Evolutionary conservation across 2,888 invertebrate species (phyloP).

Genomic region (Eilema griseolum): DNA sequence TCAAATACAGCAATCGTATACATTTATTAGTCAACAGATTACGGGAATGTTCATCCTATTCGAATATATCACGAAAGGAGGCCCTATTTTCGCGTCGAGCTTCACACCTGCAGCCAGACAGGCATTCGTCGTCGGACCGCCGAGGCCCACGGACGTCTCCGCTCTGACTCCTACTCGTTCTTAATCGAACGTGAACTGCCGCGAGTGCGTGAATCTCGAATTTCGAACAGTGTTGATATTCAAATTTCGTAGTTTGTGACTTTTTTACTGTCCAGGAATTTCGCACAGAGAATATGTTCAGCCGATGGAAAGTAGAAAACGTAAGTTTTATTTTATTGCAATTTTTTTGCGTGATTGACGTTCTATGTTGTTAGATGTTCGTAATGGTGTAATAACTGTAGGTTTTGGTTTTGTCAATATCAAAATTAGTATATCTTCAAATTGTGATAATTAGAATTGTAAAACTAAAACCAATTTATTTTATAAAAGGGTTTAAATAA

Average conservation of each 20-base stretch:
- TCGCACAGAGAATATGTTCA: constrained; percentile 44
- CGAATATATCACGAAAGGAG: constrained; percentile 37
- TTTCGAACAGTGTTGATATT: constrained; percentile 68
- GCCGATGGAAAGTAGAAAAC: constrained; percentile 68
- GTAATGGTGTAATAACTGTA: not conserved
- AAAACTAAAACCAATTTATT: not conserved
- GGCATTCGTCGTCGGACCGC: constrained; percentile 71
- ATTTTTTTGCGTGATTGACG: constrained; percentile 44
- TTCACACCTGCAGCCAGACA: constrained; percentile 57
- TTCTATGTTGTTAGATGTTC: not conserved
- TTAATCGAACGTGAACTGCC: constrained; percentile 44
- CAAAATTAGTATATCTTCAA: not conserved
- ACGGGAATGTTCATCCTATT: constrained; percentile 30
- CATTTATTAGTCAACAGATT: constrained; percentile 20
- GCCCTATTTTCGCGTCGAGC: constrained; percentile 45
- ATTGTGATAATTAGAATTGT: not conserved
- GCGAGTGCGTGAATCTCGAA: constrained; percentile 66
- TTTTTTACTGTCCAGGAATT: constrained; percentile 65
- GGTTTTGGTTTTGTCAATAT: not conserved
- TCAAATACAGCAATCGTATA: constrained; percentile 1
- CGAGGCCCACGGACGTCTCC: constrained; percentile 59
- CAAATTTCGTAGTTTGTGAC: constrained; percentile 73
- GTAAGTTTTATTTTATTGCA: constrained; percentile 71
- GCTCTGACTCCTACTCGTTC: constrained; percentile 20
- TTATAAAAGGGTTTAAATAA: not conserved